Evolutionary conservation across 1,140 invertebrate genomes (phyloP), one percentile per base, ranked within the genome.

Genomic region (Holotrichia oblita): DNA sequence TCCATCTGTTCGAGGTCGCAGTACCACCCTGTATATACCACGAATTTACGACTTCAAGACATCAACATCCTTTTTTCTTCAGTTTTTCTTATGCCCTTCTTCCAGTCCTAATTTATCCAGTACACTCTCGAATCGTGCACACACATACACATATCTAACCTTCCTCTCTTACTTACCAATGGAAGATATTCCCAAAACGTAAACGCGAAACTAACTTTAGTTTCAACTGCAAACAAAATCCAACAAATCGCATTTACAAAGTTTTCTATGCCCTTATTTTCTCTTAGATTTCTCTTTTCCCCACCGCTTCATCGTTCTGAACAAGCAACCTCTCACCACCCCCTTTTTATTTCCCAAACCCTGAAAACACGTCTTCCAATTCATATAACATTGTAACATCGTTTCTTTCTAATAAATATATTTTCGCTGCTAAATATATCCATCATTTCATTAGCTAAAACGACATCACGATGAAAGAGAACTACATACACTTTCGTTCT

Each of bases 171-270:
- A 64, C 61, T 20, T 64, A 64, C 61, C 17, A 9, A 10, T 9
- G 20, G 24, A 64, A 73, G 24, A 73, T 73, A 73, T 73, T 77
- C 76, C 40, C 17, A 64, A 77, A 77, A 77, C 76, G 76, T 77
- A 77, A 76, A 77, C 44, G 76, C 48, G 55, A 77, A 73, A 79
- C 69, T 79, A 79, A 79, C 74, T 79, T 79, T 79, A 79, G 78
- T 79, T 79, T 81, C 78, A 80, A 81, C 80, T 81, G 78, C 81
- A 80, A 79, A 81, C 81, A 79, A 78, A 82, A 82, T 81, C 79
- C 78, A 80, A 77, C 80, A 82, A 82, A 82, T 81, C 81, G 80
- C 81, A 82, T 82, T 82, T 82, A 79, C 76, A 80, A 81, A 78
- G 73, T 82, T 78, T 81, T 74, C 81, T 75, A 79, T 79, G 76